These are phyloP conservation scores for Apostichopus japonicus DNA, from an alignment of 35 echinoderm and acorn worm genomes.

Conservation along the genomic window DNA sequence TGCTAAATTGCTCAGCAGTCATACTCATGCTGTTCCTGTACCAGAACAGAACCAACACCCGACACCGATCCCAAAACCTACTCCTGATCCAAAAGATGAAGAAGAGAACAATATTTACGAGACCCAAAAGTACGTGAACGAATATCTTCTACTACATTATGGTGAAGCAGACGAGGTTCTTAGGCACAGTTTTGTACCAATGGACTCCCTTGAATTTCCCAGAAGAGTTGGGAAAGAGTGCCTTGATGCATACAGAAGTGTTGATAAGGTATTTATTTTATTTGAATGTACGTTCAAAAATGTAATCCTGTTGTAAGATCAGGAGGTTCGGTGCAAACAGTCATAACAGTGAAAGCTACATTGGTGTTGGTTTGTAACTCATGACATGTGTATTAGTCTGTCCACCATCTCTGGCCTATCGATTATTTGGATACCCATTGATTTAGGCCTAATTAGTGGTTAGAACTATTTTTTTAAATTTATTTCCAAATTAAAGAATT, in stretches of 20 bases:
- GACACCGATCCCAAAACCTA: slow-evolving; percentile 32
- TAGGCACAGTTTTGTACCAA: slow-evolving; percentile 83
- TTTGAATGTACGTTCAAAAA: not conserved
- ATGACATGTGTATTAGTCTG: too few species aligned
- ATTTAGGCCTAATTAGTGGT: too few species aligned
- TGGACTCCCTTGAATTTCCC: slow-evolving; percentile 85
- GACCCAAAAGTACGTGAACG: slow-evolving; percentile 85
- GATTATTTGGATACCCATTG: too few species aligned
- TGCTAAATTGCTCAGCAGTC: slow-evolving; percentile 32
- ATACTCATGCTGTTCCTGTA: not conserved
- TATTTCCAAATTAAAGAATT: too few species aligned
- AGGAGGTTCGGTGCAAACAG: not conserved
- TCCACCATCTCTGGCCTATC: too few species aligned
- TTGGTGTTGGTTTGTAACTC: not conserved
- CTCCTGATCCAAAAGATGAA: slow-evolving; percentile 3
- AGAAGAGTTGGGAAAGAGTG: slow-evolving; percentile 89
- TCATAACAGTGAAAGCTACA: not conserved
- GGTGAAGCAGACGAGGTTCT: slow-evolving; percentile 80
- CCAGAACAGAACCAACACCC: slow-evolving; percentile 21
- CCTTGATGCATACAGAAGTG: slow-evolving; percentile 54
- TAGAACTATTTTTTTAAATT: too few species aligned
- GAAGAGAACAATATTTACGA: slow-evolving; percentile 78
- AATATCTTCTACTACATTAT: slow-evolving; percentile 91
- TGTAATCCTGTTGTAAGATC: not conserved
- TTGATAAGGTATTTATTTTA: slow-evolving; percentile 72